A percentile compares a stretch with the other conserved stretches of the same genome.
Evolutionary conservation across 2,888 invertebrate genomes (phyloP).

Genomic region (Heliconius ethilla): DNA sequence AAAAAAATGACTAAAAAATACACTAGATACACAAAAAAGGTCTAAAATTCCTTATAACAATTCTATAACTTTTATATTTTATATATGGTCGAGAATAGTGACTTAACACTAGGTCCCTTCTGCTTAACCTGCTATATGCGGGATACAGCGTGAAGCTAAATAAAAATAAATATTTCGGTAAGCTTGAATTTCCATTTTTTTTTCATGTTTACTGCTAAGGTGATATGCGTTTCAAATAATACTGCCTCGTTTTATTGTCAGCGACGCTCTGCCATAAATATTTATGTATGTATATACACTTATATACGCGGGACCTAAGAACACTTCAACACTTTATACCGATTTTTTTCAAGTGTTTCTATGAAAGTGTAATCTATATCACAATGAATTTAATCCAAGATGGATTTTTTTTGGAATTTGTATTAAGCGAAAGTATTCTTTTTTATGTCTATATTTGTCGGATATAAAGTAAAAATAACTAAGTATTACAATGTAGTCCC

Average conservation of each 20-base stretch:
- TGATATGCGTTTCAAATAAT: slow-evolving; percentile 39
- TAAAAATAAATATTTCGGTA: background rate
- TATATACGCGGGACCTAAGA: background rate
- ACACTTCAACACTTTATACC: background rate
- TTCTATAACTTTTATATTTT: background rate
- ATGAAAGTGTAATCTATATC: slow-evolving; percentile 9
- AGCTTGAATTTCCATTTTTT: background rate
- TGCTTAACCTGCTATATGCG: background rate
- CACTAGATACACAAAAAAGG: background rate
- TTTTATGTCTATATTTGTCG: background rate
- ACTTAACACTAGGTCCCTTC: background rate
- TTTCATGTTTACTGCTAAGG: slow-evolving; percentile 27
- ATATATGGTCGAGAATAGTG: background rate
- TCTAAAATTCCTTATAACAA: too few relatives aligned
- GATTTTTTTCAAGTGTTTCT: background rate
- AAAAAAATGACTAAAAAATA: background rate
- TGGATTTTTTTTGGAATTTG: background rate
- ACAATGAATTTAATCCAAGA: background rate
- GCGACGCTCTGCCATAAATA: slow-evolving; percentile 37
- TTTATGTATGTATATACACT: background rate
- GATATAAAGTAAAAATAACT: background rate
- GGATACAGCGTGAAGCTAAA: background rate
- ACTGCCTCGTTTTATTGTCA: slow-evolving; percentile 49
- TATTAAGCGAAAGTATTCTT: background rate
- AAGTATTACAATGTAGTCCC: background rate